A percentile compares a stretch with the other conserved stretches of the same genome.
These are phyloP conservation scores for Ptychadena robeensis DNA, from an alignment of 2,797 vertebrate species.

Conservation along the genomic window DNA sequence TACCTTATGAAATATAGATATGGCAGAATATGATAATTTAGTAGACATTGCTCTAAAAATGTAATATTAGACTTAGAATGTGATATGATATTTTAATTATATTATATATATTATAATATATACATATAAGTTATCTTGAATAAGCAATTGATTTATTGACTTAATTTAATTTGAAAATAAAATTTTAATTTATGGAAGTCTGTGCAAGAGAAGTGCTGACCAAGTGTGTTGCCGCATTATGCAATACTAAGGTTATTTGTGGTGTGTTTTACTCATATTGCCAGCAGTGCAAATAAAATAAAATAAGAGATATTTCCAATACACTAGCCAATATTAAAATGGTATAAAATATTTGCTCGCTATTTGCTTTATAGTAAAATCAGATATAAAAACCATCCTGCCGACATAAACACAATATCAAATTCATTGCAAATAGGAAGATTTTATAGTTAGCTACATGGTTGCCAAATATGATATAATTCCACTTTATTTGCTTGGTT, in stretches of 20 bases:
- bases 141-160: no score
- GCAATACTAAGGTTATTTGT: not conserved
- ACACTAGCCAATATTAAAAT: not conserved
- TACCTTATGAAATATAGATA: no score
- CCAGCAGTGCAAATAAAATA: not conserved
- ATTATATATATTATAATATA: no score
- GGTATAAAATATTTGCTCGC: not conserved
- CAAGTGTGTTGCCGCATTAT: not conserved
- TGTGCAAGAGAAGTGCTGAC: not conserved
- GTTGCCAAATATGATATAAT: constrained; percentile 1
- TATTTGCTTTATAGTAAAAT: not conserved
- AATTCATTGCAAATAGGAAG: not conserved
- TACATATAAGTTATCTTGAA: no score
- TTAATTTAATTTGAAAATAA: no score
- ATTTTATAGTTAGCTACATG: not conserved
- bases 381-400: not conserved
- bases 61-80: no score
- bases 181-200: not conserved
- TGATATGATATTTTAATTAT: no score
- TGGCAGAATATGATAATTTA: no score
- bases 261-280: not conserved
- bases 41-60: no score
- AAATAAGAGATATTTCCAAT: not conserved
- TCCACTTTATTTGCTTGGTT: not conserved
- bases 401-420: constrained; percentile 7